phyloP scores from a whole-genome alignment of 2,888 invertebrate genomes.

The Celastrina argiolus region DNA sequence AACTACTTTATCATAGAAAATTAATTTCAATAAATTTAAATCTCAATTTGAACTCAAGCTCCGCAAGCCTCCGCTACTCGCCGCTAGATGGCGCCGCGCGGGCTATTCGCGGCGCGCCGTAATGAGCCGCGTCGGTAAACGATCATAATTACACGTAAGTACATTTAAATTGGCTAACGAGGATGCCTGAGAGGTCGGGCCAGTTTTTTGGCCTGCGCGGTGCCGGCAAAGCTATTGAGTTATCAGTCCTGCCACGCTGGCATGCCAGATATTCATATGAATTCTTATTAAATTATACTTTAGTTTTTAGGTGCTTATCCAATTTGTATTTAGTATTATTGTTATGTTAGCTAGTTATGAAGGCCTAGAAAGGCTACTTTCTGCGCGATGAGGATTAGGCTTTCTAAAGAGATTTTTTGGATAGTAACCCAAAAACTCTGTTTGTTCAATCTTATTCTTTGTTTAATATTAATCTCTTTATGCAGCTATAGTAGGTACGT shows the following conservation, averaged over 20 bases:
- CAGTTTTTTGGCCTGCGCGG: constrained; percentile 27
- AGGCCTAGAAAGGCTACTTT: not conserved
- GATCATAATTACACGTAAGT: constrained; percentile 53
- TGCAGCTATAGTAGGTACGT: too few species aligned
- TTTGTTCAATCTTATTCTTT: too few species aligned
- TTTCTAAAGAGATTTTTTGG: too few species aligned
- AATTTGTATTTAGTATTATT: constrained; percentile 11
- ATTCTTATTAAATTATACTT: constrained; percentile 17
- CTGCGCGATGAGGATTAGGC: too few species aligned
- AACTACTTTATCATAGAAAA: too few species aligned
- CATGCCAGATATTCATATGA: not conserved
- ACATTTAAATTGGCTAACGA: constrained; percentile 42
- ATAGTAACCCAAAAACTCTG: too few species aligned
- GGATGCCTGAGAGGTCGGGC: constrained; percentile 35
- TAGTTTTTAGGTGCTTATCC: not conserved
- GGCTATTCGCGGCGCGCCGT: constrained; percentile 24
- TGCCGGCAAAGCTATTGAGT: constrained; percentile 18
- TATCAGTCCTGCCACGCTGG: constrained; percentile 2
- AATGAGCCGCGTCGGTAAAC: constrained; percentile 38
- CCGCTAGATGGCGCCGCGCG: constrained; percentile 54
- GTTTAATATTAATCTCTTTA: too few species aligned
- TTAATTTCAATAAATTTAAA: not conserved
- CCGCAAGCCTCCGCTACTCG: constrained; percentile 44
- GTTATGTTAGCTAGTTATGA: not conserved
- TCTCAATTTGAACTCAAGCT: not conserved